Evolutionary conservation across 2,888 invertebrate genomes (phyloP).

Genomic region (Hyalella azteca): DNA sequence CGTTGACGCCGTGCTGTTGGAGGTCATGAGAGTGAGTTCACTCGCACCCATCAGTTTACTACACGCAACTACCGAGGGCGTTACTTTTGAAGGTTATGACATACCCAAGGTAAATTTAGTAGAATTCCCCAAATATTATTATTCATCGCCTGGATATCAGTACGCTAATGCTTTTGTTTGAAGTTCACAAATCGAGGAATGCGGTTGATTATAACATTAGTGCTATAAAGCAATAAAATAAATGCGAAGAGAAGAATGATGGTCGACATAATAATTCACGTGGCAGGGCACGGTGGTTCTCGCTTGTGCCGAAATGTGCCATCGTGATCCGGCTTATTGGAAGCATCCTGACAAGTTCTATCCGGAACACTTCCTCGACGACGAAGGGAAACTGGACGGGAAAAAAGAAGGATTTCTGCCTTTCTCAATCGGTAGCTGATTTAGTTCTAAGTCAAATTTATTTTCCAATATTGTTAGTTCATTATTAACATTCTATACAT

Average conservation of each 20-base stretch:
- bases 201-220: too few relatives aligned
- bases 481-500: too few relatives aligned
- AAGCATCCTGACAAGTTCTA: neutral
- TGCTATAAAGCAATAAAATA: too few relatives aligned
- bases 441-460: too few relatives aligned
- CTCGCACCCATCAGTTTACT: neutral
- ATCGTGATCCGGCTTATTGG: neutral
- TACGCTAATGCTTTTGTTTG: too few relatives aligned
- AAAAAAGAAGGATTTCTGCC: neutral
- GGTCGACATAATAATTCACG: too few relatives aligned
- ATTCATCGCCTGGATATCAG: too few relatives aligned
- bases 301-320: neutral
- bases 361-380: neutral
- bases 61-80: neutral
- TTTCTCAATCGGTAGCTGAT: slow-evolving; percentile 3
- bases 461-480: too few relatives aligned
- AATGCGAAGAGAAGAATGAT: too few relatives aligned
- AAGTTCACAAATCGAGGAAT: too few relatives aligned
- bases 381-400: neutral
- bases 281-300: neutral
- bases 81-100: neutral
- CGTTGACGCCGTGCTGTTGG: slow-evolving; percentile 10
- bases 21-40: neutral
- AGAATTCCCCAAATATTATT: too few relatives aligned
- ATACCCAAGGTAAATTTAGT: slow-evolving; percentile 22